phyloP scores from a whole-genome alignment of 2,113 vertebrate species.

The Athene cunicularia region DNA sequence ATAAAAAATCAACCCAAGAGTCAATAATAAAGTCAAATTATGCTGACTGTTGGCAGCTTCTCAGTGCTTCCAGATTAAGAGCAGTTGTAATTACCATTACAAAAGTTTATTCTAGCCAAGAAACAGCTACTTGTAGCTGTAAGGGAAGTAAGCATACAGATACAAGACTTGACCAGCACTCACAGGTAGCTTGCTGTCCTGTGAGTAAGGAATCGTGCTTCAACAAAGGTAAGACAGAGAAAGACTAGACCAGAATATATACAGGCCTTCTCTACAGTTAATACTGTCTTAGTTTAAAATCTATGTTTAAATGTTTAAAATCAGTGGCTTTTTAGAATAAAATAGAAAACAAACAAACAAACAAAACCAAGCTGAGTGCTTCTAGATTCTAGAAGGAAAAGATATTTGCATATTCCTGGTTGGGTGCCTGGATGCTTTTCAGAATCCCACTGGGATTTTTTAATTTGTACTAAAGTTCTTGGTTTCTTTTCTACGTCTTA shows the following conservation, averaged over 20 bases:
- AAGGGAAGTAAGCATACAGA: neutral
- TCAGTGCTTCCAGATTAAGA: neutral
- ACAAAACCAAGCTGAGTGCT: neutral
- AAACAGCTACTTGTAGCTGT: neutral
- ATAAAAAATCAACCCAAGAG: neutral
- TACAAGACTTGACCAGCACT: neutral
- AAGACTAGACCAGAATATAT: neutral
- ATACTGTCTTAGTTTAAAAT: neutral
- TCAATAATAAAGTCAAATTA: neutral
- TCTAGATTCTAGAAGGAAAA: neutral
- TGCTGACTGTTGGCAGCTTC: neutral
- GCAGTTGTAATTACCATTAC: neutral
- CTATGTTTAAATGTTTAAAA: neutral
- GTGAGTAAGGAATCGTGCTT: neutral
- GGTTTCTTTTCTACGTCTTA: neutral
- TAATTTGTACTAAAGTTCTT: neutral
- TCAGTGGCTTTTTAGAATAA: neutral
- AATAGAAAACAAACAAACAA: too few relatives aligned
- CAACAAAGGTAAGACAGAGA: neutral
- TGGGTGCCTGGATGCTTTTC: neutral
- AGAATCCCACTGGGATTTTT: neutral
- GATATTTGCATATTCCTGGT: neutral
- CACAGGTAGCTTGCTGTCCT: neutral
- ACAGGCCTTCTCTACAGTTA: neutral
- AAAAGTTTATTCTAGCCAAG: neutral